These are phyloP conservation scores for Cryptotis parvus DNA, from an alignment of 2,113 vertebrate genomes.

Conservation along the genomic window DNA sequence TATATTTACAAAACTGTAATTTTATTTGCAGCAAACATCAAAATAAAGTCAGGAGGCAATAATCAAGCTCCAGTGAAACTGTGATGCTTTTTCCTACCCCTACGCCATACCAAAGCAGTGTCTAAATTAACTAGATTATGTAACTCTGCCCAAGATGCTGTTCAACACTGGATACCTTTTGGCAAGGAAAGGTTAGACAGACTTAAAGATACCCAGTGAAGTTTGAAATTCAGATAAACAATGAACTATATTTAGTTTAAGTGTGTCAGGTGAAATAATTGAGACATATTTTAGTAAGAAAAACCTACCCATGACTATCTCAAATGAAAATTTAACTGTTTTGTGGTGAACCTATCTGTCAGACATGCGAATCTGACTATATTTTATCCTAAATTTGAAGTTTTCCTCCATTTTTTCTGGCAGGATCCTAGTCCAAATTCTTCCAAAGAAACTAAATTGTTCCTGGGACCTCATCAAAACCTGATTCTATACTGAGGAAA, in stretches of 20 bases:
- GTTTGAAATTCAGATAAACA: conserved; percentile 22
- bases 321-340: not conserved
- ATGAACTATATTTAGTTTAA: not conserved
- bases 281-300: not conserved
- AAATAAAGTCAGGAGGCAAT: not conserved
- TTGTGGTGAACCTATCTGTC: too few species aligned
- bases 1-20: not conserved
- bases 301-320: not conserved
- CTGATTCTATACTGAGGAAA: not conserved
- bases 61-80: not conserved
- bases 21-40: conserved; percentile 25
- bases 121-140: not conserved
- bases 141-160: not conserved
- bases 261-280: not conserved
- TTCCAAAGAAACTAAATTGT: not conserved
- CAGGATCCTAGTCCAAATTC: not conserved
- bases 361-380: not conserved
- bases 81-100: not conserved
- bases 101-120: not conserved
- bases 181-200: not conserved
- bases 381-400: not conserved
- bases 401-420: not conserved
- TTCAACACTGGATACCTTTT: not conserved
- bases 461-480: not conserved
- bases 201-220: not conserved